Evolutionary conservation across 2,113 vertebrate species (phyloP).

Genomic region (Siniperca chuatsi): DNA sequence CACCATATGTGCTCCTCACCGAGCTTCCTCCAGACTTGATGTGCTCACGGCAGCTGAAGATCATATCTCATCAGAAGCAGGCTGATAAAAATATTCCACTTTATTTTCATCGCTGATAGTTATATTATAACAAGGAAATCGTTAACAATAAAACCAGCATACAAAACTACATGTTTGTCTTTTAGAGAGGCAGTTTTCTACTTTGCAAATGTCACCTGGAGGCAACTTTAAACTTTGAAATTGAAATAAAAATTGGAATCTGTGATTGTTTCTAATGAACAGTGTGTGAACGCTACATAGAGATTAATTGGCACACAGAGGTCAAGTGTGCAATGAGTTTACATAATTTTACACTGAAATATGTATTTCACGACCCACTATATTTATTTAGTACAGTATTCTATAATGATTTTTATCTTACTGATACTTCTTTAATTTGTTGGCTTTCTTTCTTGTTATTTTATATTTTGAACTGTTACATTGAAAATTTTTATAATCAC

Average conservation of each 20-base stretch:
- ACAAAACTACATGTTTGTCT: background rate
- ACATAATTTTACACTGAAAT: background rate
- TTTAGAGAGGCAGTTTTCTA: background rate
- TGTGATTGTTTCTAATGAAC: background rate
- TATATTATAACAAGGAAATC: background rate
- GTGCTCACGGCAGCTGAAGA: constrained; percentile 43
- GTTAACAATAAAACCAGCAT: background rate
- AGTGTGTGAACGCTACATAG: background rate
- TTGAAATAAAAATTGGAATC: background rate
- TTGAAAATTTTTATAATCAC: background rate
- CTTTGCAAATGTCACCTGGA: background rate
- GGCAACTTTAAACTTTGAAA: background rate
- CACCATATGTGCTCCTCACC: constrained; percentile 65
- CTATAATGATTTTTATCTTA: background rate
- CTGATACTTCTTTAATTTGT: background rate
- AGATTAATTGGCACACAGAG: background rate
- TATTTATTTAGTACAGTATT: background rate
- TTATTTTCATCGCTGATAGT: constrained; percentile 1
- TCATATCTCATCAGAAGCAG: constrained; percentile 46
- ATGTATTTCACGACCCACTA: background rate
- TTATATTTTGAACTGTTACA: background rate
- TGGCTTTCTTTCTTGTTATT: background rate
- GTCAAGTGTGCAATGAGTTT: background rate
- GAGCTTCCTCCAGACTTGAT: constrained; percentile 38
- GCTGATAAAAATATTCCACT: constrained; percentile 36